Conservation (phyloP, 2,113 vertebrate species). For the Penelope pileata region DNA sequence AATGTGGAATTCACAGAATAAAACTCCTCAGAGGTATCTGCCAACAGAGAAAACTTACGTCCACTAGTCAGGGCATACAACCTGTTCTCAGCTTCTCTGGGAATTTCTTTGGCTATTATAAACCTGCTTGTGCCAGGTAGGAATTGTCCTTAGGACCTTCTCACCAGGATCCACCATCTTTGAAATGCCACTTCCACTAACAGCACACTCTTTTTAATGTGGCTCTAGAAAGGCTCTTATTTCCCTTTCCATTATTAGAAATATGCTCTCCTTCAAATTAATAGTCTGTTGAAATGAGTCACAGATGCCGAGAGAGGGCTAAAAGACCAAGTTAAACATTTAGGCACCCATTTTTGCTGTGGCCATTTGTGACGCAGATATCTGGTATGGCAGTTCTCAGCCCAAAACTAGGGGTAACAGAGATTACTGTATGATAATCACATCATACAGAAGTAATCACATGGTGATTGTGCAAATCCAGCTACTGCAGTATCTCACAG, state of each 20-base stretch:
- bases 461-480: not conserved
- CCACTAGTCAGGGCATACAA: not conserved
- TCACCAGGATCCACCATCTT: not conserved
- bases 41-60: not conserved
- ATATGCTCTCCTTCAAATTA: not conserved
- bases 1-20: not conserved
- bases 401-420: not conserved
- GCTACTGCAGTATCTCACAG: not conserved
- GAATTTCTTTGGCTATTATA: not conserved
- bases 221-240: not conserved
- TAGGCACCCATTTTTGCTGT: not conserved
- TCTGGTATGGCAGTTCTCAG: not conserved
- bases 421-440: not conserved
- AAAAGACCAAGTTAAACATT: not conserved
- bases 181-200: not conserved
- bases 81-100: not conserved
- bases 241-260: not conserved
- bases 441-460: not conserved
- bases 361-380: not conserved
- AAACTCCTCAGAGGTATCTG: not conserved
- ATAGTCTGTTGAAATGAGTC: not conserved
- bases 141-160: not conserved
- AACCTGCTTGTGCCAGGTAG: not conserved
- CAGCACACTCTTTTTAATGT: not conserved
- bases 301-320: not conserved